These are phyloP conservation scores for Ooceraea biroi DNA, from an alignment of 1,140 invertebrate genomes.

Conservation along the genomic window DNA sequence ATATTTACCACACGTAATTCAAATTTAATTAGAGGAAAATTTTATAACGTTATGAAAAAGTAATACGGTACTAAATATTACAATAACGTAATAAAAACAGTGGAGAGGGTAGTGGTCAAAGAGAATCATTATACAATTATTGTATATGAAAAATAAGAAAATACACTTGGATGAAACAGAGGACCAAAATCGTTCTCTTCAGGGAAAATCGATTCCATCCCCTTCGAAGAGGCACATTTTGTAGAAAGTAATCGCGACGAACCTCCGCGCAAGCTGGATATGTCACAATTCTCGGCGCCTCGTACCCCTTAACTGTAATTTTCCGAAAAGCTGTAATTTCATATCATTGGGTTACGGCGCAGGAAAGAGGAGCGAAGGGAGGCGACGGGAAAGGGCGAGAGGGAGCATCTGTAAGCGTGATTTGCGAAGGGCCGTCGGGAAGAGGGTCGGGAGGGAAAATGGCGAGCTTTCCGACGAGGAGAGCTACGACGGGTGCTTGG, in stretches of 20 bases:
- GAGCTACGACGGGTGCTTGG: neutral
- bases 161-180: neutral
- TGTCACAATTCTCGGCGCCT: neutral
- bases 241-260: neutral
- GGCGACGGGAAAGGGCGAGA: neutral
- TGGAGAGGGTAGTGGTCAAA: neutral
- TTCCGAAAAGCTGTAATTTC: conserved; percentile 36
- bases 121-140: neutral
- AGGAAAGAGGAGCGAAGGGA: too few relatives aligned
- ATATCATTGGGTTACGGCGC: neutral
- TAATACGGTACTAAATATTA: neutral
- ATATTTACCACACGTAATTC: neutral
- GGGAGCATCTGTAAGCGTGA: conserved; percentile 47
- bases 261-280: neutral
- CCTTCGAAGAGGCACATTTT: neutral
- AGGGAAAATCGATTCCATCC: neutral
- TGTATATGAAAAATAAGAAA: too few relatives aligned
- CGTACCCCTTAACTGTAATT: conserved; percentile 13
- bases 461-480: neutral
- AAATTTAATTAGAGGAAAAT: neutral
- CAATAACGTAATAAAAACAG: conserved; percentile 10
- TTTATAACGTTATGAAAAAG: neutral
- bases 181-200: neutral
- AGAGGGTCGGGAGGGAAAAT: conserved; percentile 14
- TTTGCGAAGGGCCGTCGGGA: conserved; percentile 45